Conservation (phyloP, 2,888 invertebrate genomes). For the Apoderus coryli region DNA sequence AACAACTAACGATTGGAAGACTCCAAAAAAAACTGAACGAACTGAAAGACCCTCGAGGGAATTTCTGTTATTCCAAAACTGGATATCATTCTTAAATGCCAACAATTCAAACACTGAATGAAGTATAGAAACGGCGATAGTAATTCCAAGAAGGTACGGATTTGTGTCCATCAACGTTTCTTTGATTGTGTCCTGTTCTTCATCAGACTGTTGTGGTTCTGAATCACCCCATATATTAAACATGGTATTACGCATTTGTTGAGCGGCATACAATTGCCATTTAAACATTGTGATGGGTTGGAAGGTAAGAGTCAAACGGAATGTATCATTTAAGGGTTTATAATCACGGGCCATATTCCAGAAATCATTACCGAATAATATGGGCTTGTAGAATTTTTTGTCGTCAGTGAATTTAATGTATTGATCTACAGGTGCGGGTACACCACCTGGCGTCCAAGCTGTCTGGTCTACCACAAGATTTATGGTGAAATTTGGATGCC, state of each 20-base stretch:
- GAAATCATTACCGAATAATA: constrained; percentile 91
- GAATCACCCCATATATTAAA: constrained; percentile 58
- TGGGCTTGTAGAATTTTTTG: constrained; percentile 80
- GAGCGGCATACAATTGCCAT: constrained; percentile 97
- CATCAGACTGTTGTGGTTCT: constrained; percentile 62
- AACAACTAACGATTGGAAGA: constrained; percentile 92
- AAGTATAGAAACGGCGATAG: constrained; percentile 81
- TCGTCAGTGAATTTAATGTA: constrained; percentile 81
- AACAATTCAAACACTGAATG: constrained; percentile 97
- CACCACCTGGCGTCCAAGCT: constrained; percentile 79
- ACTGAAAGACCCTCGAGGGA: constrained; percentile 95
- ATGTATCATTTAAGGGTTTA: constrained; percentile 69
- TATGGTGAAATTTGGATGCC: constrained; percentile 97
- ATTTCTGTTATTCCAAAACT: constrained; percentile 98
- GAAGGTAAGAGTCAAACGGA: constrained; percentile 56
- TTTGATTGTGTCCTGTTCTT: constrained; percentile 80
- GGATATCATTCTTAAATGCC: constrained; percentile 99
- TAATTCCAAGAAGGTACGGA: constrained; percentile 83
- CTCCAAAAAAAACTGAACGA: constrained; percentile 94
- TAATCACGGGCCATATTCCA: constrained; percentile 98
- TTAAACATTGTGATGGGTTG: constrained; percentile 92
- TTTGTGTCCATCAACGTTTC: constrained; percentile 94
- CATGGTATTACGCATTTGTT: constrained; percentile 73
- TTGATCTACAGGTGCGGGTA: constrained; percentile 86
- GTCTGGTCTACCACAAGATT: constrained; percentile 94